A percentile compares a stretch with the other conserved stretches of the same genome.
These are phyloP conservation scores for Trichonephila clavata DNA, from an alignment of 1,140 invertebrate species.

Conservation along the genomic window DNA sequence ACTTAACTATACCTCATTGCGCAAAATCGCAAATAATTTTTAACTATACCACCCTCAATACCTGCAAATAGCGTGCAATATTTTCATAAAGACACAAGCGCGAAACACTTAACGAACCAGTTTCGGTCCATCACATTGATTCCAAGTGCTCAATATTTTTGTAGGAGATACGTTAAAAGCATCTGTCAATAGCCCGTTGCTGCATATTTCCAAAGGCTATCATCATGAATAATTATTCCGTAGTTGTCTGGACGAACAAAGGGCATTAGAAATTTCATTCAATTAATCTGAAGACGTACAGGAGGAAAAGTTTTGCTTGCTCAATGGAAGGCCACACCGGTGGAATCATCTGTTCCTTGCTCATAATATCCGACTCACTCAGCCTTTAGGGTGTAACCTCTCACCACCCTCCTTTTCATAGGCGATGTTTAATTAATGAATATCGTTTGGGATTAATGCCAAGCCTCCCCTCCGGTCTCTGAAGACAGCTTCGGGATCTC, in stretches of 20 bases:
- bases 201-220: neutral
- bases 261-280: constrained; percentile 41
- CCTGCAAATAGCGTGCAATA: neutral
- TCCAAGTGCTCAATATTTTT: neutral
- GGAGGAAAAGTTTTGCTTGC: constrained; percentile 29
- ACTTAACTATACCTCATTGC: no score
- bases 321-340: constrained; percentile 13
- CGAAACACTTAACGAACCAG: neutral
- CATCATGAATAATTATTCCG: constrained; percentile 4
- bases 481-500: constrained; percentile 26
- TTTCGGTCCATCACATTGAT: neutral
- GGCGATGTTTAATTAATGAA: constrained; percentile 77
- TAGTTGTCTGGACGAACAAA: constrained; percentile 38
- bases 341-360: constrained; percentile 57
- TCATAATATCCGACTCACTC: constrained; percentile 66
- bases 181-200: constrained; percentile 19
- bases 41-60: neutral
- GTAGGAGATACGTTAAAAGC: constrained; percentile 39
- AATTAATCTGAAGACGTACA: constrained; percentile 62
- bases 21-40: neutral
- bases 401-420: constrained; percentile 69
- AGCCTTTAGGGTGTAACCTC: constrained; percentile 76
- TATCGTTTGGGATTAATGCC: constrained; percentile 75
- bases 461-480: constrained; percentile 20
- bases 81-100: neutral